Conservation (phyloP, 1,140 invertebrate genomes). For the Achatina immaculata region DNA sequence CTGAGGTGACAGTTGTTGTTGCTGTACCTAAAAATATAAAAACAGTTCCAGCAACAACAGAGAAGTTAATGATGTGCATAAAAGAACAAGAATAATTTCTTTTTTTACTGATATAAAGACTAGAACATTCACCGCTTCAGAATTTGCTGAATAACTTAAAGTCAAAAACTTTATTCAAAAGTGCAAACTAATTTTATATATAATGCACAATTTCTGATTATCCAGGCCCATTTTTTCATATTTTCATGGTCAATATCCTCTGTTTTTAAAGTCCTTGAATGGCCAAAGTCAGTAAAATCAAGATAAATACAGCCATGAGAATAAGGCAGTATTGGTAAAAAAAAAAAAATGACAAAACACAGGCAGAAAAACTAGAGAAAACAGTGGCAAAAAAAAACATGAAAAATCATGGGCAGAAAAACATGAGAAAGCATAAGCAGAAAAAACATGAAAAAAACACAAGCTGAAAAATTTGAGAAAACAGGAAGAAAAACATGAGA, state of each 20-base stretch:
- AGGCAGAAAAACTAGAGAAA: too few relatives aligned
- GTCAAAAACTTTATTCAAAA: not conserved
- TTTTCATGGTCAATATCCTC: not conserved
- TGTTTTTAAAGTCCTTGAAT: not conserved
- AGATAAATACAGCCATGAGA: not conserved
- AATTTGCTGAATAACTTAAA: not conserved
- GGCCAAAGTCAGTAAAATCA: too few relatives aligned
- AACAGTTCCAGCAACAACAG: not conserved
- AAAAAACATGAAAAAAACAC: too few relatives aligned
- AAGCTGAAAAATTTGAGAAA: too few relatives aligned
- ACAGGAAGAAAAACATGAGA: too few relatives aligned
- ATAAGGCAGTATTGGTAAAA: not conserved
- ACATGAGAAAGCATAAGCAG: too few relatives aligned
- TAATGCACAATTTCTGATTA: not conserved
- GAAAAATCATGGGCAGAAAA: too few relatives aligned
- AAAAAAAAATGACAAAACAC: not conserved
- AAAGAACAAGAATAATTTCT: too few relatives aligned
- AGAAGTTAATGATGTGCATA: too few relatives aligned
- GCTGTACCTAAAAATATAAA: constrained; percentile 1
- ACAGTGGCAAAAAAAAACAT: too few relatives aligned
- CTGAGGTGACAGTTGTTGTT: constrained; percentile 37
- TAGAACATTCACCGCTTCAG: not conserved
- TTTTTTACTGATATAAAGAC: not conserved
- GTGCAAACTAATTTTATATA: not conserved
- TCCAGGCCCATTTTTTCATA: not conserved